Base-by-base conservation (phyloP, 2,888 invertebrate species). In the Sarcophaga carnaria region DNA sequence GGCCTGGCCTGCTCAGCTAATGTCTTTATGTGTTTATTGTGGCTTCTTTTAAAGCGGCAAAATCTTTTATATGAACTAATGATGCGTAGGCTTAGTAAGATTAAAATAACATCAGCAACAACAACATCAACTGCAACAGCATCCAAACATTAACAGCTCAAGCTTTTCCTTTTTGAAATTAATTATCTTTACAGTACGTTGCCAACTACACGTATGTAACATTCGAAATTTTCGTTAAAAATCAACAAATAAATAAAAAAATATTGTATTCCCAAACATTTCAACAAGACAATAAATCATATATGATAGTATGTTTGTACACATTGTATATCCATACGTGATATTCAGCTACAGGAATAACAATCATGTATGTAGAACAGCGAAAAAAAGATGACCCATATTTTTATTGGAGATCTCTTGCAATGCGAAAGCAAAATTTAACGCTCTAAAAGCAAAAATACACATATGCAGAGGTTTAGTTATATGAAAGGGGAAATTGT, bases 241-340 rank as follows among this genome's bases (percentile, higher is more conserved):
- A 37, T 37, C 37, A 37, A 37, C 37, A 37, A 37, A 37, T 37
- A 37, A n/a, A 62, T 62, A 62, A 20, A 11, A 62, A 78, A 69
- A 62, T 62, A 12, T 67, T 54, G 17, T 25, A 72, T 71, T 66
- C 67, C 37, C 27, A 83, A 74, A 37, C 22, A 60, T 67, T 83
- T 71, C 54, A 79, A 79, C 67, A 69, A 74, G 78, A 67, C 60
- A 77, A 83, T 83, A 78, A 75, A 75, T 79, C 74, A 83, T 75
- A 79, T 25, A 59, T n/a, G 45, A n/a, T 76, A 14, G 37, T 54
- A 54, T 17, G 12, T 5, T 4, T 54, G 14, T 17, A 54, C 5
- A 54, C 17, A 17, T 54, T 14, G 17, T 54, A 54, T 17, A 10
- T 17, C 54, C 12, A 54, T 54, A 54, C 54, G 17, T 12, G 54